phyloP scores from a whole-genome alignment of 2,113 vertebrate genomes.

The Sorex araneus region DNA sequence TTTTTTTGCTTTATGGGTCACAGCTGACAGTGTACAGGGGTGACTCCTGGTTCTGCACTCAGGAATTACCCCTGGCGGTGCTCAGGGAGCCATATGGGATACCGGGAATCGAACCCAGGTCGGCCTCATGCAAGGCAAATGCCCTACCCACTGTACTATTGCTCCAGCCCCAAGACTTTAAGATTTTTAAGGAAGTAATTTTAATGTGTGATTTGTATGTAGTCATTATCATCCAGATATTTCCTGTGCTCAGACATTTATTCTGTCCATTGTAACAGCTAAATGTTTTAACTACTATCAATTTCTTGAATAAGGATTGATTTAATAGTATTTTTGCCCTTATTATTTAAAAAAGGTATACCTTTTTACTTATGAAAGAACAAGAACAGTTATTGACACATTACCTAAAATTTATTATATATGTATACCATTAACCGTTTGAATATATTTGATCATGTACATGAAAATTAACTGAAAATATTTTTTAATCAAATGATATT shows the following conservation, averaged over 20 bases:
- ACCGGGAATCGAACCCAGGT: too few species aligned
- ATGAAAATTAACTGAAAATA: neutral
- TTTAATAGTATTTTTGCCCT: neutral
- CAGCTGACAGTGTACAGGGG: too few species aligned
- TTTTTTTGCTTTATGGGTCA: too few species aligned
- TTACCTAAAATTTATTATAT: neutral
- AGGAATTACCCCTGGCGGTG: too few species aligned
- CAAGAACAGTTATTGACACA: neutral
- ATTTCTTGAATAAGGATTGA: neutral
- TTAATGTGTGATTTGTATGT: neutral
- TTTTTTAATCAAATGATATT: neutral
- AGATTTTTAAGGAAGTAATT: neutral
- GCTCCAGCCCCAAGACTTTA: neutral
- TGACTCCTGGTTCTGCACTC: too few species aligned
- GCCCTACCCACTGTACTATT: too few species aligned
- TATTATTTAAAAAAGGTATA: neutral
- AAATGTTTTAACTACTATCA: conserved; percentile 1
- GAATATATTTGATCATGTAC: conserved; percentile 10
- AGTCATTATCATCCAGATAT: neutral
- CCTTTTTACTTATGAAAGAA: neutral
- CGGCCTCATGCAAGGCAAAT: too few species aligned
- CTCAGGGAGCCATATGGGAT: too few species aligned
- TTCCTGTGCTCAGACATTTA: neutral
- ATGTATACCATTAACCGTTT: neutral
- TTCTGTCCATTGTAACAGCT: neutral